Evolutionary conservation across 1,140 invertebrate species (phyloP).

Genomic region (Drosophila equinoxialis): DNA sequence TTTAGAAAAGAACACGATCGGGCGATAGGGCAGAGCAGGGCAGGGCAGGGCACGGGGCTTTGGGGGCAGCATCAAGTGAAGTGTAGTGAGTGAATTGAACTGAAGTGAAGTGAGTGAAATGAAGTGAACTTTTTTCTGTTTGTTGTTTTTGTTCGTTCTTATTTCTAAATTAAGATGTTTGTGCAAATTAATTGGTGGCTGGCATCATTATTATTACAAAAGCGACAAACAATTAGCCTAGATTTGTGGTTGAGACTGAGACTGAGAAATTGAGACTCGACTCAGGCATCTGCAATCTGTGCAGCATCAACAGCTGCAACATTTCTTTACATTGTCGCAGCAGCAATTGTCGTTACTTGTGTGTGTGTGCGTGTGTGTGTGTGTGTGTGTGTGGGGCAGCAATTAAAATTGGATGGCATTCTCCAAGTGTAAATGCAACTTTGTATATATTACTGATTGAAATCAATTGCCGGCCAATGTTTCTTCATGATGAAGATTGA

Average conservation of each 20-base stretch:
- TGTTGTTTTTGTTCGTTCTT: slow-evolving; percentile 17
- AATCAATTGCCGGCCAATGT: slow-evolving; percentile 58
- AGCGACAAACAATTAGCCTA: slow-evolving; percentile 82
- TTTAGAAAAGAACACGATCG: background rate
- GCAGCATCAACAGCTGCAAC: slow-evolving; percentile 44
- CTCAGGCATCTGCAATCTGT: slow-evolving; percentile 56
- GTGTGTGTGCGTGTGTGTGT: slow-evolving; percentile 41
- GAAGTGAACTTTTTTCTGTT: background rate
- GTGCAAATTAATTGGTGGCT: slow-evolving; percentile 81
- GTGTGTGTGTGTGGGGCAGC: slow-evolving; percentile 47
- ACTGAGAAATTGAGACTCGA: slow-evolving; percentile 11
- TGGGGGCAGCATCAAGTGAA: background rate
- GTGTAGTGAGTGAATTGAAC: slow-evolving; percentile 1
- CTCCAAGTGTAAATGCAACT: slow-evolving; percentile 9
- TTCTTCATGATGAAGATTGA: slow-evolving; percentile 15
- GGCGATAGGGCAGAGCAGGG: background rate
- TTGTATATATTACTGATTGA: slow-evolving; percentile 52
- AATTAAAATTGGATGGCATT: slow-evolving; percentile 67
- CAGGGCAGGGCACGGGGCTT: background rate
- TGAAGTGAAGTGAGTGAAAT: background rate
- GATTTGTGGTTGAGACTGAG: slow-evolving; percentile 52
- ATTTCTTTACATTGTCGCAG: slow-evolving; percentile 19
- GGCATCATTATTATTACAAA: slow-evolving; percentile 80
- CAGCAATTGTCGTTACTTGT: slow-evolving; percentile 64
- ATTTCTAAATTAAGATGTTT: slow-evolving; percentile 80